Evolutionary conservation across 2,113 vertebrate genomes (phyloP).

Genomic region (Tichodroma muraria): DNA sequence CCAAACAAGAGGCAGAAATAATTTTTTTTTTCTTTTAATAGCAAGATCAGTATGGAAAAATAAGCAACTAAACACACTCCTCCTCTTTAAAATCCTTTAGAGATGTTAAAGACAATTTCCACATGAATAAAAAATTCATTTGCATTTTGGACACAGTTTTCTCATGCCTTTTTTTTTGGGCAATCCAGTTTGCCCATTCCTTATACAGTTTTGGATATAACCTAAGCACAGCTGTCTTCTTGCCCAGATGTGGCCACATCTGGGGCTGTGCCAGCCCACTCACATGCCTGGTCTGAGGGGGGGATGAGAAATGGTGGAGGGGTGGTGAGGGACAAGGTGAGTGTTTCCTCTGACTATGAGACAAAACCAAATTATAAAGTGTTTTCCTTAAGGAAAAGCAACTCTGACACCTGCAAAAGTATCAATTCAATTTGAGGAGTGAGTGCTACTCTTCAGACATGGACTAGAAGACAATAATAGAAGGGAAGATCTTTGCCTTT

Average conservation of each 20-base stretch:
- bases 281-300: rapidly evolving
- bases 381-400: neutral
- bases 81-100: neutral
- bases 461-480: neutral
- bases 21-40: neutral
- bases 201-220: neutral
- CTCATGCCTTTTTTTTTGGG: neutral
- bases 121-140: neutral
- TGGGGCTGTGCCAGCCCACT: neutral
- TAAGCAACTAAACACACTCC: rapidly evolving
- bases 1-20: neutral
- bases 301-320: rapidly evolving
- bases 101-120: neutral
- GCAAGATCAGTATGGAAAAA: neutral
- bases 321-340: neutral
- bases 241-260: neutral
- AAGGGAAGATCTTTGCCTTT: neutral
- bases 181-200: neutral
- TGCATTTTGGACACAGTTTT: neutral
- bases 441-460: neutral
- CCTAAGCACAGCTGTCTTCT: neutral
- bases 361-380: neutral
- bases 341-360: neutral
- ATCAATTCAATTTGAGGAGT: neutral
- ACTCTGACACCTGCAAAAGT: neutral